Base-by-base conservation (phyloP, 2,888 invertebrate genomes). In the Ypsolopha scabrella region DNA sequence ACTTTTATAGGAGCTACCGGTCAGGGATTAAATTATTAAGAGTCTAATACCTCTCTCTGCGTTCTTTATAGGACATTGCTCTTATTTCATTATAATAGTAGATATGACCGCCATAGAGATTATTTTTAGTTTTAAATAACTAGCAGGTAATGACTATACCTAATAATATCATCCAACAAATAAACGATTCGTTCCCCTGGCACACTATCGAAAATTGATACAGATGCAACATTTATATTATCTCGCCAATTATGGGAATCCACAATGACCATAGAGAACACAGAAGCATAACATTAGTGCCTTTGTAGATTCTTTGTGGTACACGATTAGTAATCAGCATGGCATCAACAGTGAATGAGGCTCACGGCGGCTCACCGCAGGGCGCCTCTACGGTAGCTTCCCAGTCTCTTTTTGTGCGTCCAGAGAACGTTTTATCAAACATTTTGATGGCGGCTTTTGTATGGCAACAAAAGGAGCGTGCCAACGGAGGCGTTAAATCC, bases 401-500 rank as follows among this genome's bases (percentile, higher is more conserved):
- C 60, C 72, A 65, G 72, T 78, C 70, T 81, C 80, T 85, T 85
- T 82, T 85, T 86, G 76, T 85, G 9, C 9, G 36, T 48, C 72
- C 67, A 60, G 73, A 51, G 77, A 79, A 72, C 80, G 70, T 83
- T 80, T 79, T 81, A 86, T 82, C 83, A 85, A 86, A 85, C 83
- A 85, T 79, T 77, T 78, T 85, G 83, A 85, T 86, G 85, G 82
- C 68, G 79, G 78, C 80, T 81, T 79, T 85, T 85, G 81, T 83
- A 67, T 68, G 62, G 72, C 78, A 80, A 86, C 85, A 86, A 85
- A 85, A 78, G 82, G 75, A 86, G 81, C 76, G 81, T 81, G 87
- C 80, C 75, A 86, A 85, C 79, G 68, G 80, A 86, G 81, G 86
- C 87, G 87, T 87, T 85, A 87, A 87, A 87, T 87, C 87, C 87